A percentile compares a stretch with the other conserved stretches of the same genome.
Evolutionary conservation across 2,113 vertebrate species (phyloP).

Genomic region (Petromus typicus): DNA sequence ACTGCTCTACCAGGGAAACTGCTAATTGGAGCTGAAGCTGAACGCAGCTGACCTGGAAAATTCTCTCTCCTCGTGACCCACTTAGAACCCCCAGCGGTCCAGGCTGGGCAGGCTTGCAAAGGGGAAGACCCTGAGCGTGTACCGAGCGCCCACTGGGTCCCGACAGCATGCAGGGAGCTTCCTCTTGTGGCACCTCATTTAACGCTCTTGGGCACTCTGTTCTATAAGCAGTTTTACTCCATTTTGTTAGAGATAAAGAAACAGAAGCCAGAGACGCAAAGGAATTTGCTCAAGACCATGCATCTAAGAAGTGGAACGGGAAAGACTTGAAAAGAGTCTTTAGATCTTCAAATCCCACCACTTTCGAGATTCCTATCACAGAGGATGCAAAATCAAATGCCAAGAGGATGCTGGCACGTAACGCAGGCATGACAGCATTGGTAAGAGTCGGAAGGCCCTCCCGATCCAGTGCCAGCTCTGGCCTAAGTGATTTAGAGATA

Average conservation of each 20-base stretch:
- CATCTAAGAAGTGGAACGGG: neutral
- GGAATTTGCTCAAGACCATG: neutral
- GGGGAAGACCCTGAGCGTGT: neutral
- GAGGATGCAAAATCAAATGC: neutral
- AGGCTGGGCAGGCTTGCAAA: neutral
- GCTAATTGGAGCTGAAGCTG: conserved; percentile 17
- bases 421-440: neutral
- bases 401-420: neutral
- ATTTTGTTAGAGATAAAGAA: neutral
- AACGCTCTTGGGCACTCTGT: neutral
- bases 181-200: neutral
- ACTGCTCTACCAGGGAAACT: conserved; percentile 34
- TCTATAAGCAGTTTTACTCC: neutral
- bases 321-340: neutral
- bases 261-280: neutral
- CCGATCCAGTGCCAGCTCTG: neutral
- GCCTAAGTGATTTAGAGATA: neutral
- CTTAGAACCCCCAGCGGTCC: conserved; percentile 49
- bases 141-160: neutral
- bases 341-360: neutral
- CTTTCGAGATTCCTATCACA: neutral
- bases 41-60: conserved; percentile 63
- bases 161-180: neutral
- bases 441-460: neutral
- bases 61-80: conserved; percentile 17